Base-by-base conservation (phyloP, 2,888 invertebrate genomes). In the Ashinkailepas kermadecensis region DNA sequence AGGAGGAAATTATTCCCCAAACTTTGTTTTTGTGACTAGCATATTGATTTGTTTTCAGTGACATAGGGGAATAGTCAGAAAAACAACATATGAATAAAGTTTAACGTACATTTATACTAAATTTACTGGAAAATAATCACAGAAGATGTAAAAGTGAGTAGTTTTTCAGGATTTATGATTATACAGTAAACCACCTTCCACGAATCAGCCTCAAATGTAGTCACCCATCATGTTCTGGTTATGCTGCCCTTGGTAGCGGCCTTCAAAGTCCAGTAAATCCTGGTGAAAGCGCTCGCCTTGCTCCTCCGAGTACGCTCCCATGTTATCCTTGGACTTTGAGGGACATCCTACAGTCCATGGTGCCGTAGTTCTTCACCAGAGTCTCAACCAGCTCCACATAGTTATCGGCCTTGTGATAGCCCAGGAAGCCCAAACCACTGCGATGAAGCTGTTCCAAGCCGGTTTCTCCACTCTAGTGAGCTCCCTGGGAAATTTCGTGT, bases 211-310 rank as follows among this genome's bases (percentile, higher is more conserved):
- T 11, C 70, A 81, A 81, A 82, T 82, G 84, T 85, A 87, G 82
- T 87, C 86, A 12, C 85, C 86, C 83, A 86, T 84, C 86, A 87
- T 87, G 81, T 83, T 84, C 62, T 83, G 78, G 83, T 85, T 84
- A 85, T 85, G 86, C 81, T 82, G 83, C 64, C 86, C 86, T 84
- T 87, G 86, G 83, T 87, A 86, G 54, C 85, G 83, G 81, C 83
- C 81, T 84, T 87, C 86, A 85, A 86, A 86, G 56, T 82, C 83
- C 70, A 83, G 83, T 79, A 87, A 85, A 83, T 87, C 86, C 82
- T 87, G 86, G 83, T 87, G 87, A 83, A 88, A 88, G 57, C 87
- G 83, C 85, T 87, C 86, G 59, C 86, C 85, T 70, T 87, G 87
- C 82, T 87, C 86, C 83, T 87, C 86, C 82, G 86, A 86, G 59